Conservation (phyloP, 2,113 vertebrate species). For the Burhinus bistriatus region DNA sequence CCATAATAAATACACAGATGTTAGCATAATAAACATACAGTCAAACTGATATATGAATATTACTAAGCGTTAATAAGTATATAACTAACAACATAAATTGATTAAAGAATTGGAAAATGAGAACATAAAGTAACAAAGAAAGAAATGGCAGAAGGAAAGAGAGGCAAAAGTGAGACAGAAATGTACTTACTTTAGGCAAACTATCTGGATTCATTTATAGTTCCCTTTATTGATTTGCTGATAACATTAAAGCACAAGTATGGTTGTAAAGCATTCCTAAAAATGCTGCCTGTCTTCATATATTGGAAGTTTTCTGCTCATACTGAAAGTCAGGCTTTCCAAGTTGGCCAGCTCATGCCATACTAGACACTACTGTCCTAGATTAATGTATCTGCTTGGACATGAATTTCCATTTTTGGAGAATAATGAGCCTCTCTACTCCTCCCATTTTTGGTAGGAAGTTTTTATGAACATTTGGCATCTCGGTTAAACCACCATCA, state of each 20-base stretch:
- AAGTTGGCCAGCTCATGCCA: neutral
- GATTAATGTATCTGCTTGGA: neutral
- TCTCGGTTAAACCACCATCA: constrained; percentile 12
- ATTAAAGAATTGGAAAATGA: neutral
- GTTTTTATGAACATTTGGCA: constrained; percentile 34
- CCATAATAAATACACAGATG: constrained; percentile 59
- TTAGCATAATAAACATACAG: constrained; percentile 48
- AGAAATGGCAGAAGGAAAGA: neutral
- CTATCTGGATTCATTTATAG: constrained; percentile 48
- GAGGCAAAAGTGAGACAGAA: neutral
- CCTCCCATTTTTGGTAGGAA: constrained; percentile 53
- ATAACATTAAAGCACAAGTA: constrained; percentile 25
- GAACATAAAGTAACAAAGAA: neutral
- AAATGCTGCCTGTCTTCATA: neutral
- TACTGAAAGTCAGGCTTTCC: neutral
- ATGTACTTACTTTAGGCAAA: constrained; percentile 1
- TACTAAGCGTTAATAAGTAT: constrained; percentile 19
- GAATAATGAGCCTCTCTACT: constrained; percentile 15
- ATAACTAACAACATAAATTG: neutral
- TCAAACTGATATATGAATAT: constrained; percentile 39
- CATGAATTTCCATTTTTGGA: constrained; percentile 29
- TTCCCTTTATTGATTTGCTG: constrained; percentile 35
- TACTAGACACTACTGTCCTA: constrained; percentile 3
- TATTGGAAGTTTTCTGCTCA: neutral
- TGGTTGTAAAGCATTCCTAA: constrained; percentile 25